Percentiles rank a stretch among this genome's conserved stretches.
Conservation (phyloP, 2,888 invertebrate genomes). For the Rhagium mordax region DNA sequence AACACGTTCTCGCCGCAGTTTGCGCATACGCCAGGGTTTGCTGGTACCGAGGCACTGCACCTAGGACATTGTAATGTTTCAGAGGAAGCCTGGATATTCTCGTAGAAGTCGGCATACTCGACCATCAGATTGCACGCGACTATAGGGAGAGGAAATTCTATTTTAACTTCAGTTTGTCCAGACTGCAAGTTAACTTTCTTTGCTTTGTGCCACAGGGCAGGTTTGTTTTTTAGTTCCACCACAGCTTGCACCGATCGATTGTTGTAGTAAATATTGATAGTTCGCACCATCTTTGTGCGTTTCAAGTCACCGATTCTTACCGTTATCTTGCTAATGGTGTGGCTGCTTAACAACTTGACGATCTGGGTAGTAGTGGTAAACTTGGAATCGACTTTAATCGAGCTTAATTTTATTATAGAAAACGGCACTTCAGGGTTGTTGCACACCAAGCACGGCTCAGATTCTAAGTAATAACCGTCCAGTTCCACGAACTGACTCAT, state of each 20-base stretch:
- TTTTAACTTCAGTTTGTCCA: constrained; percentile 95
- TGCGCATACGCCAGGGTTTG: constrained; percentile 97
- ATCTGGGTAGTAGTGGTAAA: constrained; percentile 99
- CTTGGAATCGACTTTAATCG: constrained; percentile 96
- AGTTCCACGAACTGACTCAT: constrained; percentile 95
- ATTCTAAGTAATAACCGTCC: constrained; percentile 96
- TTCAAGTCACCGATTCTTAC: constrained; percentile 96
- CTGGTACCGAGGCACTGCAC: constrained; percentile 96
- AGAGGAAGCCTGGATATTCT: constrained; percentile 93
- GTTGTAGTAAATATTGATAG: constrained; percentile 97
- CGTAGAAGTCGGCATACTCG: constrained; percentile 98
- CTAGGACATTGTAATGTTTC: constrained; percentile 78
- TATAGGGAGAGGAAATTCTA: constrained; percentile 97
- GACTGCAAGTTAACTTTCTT: constrained; percentile 92
- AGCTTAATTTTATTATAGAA: constrained; percentile 91
- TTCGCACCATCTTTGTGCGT: constrained; percentile 96
- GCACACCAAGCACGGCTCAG: constrained; percentile 97
- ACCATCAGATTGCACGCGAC: constrained; percentile 99
- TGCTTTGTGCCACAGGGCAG: constrained; percentile 97
- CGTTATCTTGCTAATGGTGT: constrained; percentile 95
- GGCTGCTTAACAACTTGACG: constrained; percentile 94
- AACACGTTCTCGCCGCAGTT: constrained; percentile 99
- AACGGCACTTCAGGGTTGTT: constrained; percentile 97
- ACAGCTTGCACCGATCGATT: constrained; percentile 97
- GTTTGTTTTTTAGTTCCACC: constrained; percentile 96